A percentile compares a stretch with the other conserved stretches of the same genome.
Conservation (phyloP, 1,140 invertebrate genomes). For the Episyrphus balteatus region DNA sequence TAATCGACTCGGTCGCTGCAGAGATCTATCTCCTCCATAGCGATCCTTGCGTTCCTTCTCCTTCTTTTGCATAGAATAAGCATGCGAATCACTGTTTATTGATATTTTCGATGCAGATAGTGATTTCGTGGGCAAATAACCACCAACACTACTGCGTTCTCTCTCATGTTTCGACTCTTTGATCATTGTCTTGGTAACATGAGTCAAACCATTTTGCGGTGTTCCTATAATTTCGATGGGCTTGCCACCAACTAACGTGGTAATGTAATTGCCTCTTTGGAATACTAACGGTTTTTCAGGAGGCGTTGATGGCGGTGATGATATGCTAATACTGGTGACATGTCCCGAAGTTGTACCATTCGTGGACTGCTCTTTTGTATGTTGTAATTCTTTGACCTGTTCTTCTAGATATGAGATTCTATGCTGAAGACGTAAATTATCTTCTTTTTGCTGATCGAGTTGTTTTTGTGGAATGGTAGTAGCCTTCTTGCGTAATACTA, state of each 20-base stretch:
- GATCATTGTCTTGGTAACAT: constrained; percentile 32
- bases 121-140: constrained; percentile 29
- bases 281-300: constrained; percentile 30
- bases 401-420: constrained; percentile 82
- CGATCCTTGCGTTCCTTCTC: constrained; percentile 24
- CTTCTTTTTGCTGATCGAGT: constrained; percentile 43
- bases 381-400: constrained; percentile 61
- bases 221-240: constrained; percentile 25
- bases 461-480: constrained; percentile 22
- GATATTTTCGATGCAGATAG: constrained; percentile 35
- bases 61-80: constrained; percentile 17
- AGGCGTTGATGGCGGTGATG: constrained; percentile 22
- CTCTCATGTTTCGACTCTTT: constrained; percentile 26
- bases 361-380: constrained; percentile 19
- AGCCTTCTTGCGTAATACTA: constrained; percentile 43
- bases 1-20: constrained; percentile 25
- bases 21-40: constrained; percentile 16
- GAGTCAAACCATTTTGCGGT: constrained; percentile 10
- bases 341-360: constrained; percentile 15
- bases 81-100: constrained; percentile 30
- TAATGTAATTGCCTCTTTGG: constrained; percentile 35
- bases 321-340: constrained; percentile 36
- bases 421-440: constrained; percentile 74
- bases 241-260: constrained; percentile 33
- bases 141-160: constrained; percentile 12